Conservation (phyloP, 1,140 invertebrate species). For the Bilobella aurantiaca region DNA sequence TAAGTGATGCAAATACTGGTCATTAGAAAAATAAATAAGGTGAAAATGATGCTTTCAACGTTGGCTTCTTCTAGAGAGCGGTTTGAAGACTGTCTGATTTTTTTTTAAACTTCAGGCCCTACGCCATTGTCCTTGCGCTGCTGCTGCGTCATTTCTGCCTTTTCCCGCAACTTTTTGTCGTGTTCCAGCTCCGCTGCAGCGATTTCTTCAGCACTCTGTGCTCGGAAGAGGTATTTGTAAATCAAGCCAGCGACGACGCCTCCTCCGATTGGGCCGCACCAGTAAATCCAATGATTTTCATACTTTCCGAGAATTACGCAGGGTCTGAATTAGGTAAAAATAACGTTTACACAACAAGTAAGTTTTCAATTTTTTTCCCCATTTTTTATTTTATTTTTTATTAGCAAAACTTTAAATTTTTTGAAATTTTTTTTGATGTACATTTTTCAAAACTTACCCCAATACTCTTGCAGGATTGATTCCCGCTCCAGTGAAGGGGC, state of each 20-base stretch:
- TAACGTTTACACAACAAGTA: no score
- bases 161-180: no score
- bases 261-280: slow-evolving; percentile 72
- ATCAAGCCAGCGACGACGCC: slow-evolving; percentile 63
- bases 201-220: slow-evolving; percentile 44
- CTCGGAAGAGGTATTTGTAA: slow-evolving; percentile 58
- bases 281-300: slow-evolving; percentile 58
- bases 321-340: no score
- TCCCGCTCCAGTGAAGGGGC: slow-evolving; percentile 42
- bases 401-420: no score
- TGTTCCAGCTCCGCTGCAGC: background rate
- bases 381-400: no score
- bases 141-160: background rate
- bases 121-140: background rate
- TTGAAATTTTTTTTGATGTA: no score
- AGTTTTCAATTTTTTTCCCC: no score
- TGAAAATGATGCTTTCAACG: background rate
- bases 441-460: no score
- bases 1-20: background rate
- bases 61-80: background rate
- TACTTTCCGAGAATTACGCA: slow-evolving; percentile 39
- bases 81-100: background rate
- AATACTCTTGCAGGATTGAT: slow-evolving; percentile 45
- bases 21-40: background rate
- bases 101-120: background rate